phyloP scores from a whole-genome alignment of 2,888 invertebrate species.

The Tetragonisca angustula region DNA sequence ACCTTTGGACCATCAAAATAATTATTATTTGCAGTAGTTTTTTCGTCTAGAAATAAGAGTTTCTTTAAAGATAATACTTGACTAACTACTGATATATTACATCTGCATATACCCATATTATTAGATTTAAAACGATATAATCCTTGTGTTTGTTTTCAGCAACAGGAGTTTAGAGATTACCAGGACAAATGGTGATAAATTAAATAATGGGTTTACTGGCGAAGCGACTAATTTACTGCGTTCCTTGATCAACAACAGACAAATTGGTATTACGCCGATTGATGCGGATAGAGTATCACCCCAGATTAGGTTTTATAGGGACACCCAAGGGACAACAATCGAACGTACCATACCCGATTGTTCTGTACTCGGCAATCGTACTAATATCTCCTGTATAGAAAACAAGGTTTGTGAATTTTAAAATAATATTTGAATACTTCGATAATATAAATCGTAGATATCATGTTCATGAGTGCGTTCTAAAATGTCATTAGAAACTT shows the following conservation, averaged over 20 bases:
- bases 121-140: constrained; percentile 8
- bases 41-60: constrained; percentile 55
- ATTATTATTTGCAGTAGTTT: constrained; percentile 30
- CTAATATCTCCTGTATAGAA: constrained; percentile 79
- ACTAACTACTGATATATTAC: constrained; percentile 20
- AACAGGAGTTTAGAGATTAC: constrained; percentile 82
- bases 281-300: constrained; percentile 81
- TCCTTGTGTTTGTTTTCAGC: constrained; percentile 65
- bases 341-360: constrained; percentile 84
- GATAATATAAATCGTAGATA: neutral
- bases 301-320: constrained; percentile 87
- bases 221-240: constrained; percentile 91
- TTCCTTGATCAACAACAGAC: constrained; percentile 91
- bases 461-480: neutral
- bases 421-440: neutral
- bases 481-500: neutral
- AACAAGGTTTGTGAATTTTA: constrained; percentile 75
- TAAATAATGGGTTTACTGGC: constrained; percentile 84
- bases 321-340: constrained; percentile 85
- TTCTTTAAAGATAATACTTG: neutral
- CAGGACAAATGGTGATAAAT: constrained; percentile 81
- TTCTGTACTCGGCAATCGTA: constrained; percentile 81
- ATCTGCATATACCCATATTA: neutral
- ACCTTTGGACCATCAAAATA: constrained; percentile 40
- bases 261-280: constrained; percentile 88